Evolutionary conservation across 2,888 invertebrate species (phyloP).

Genomic region (Megalurothrips usitatus): DNA sequence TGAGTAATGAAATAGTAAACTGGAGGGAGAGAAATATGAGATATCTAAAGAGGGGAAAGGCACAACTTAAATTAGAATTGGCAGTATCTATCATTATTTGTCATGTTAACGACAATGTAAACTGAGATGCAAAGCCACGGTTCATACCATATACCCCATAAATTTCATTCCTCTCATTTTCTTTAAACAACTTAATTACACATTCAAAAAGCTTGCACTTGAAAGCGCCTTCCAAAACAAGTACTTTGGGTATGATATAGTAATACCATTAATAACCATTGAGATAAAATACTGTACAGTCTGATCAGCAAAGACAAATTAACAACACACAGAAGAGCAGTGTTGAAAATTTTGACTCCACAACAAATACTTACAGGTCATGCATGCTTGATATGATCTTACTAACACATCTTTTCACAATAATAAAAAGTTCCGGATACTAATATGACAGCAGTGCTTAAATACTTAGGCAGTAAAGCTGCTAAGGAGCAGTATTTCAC

Average conservation of each 20-base stretch:
- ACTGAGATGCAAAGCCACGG: not conserved
- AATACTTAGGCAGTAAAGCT: not conserved
- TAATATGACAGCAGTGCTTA: not conserved
- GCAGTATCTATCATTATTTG: not conserved
- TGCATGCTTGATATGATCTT: not conserved
- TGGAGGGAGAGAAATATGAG: not conserved
- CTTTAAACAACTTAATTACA: not conserved
- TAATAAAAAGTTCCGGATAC: not conserved
- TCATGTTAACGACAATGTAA: not conserved
- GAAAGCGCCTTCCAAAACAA: not conserved
- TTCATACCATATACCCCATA: not conserved
- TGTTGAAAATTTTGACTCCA: not conserved
- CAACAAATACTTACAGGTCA: not conserved
- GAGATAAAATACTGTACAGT: not conserved
- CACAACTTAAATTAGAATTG: conserved; percentile 17
- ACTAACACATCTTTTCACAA: not conserved
- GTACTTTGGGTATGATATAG: not conserved
- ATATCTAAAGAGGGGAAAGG: not conserved
- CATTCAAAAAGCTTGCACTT: not conserved
- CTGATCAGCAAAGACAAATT: not conserved
- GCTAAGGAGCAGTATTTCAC: no score
- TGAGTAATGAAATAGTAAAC: not conserved
- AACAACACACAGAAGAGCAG: not conserved
- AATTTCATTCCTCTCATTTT: not conserved
- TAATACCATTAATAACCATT: not conserved